phyloP scores from a whole-genome alignment of 1,140 invertebrate species.

The Chionoecetes opilio region DNA sequence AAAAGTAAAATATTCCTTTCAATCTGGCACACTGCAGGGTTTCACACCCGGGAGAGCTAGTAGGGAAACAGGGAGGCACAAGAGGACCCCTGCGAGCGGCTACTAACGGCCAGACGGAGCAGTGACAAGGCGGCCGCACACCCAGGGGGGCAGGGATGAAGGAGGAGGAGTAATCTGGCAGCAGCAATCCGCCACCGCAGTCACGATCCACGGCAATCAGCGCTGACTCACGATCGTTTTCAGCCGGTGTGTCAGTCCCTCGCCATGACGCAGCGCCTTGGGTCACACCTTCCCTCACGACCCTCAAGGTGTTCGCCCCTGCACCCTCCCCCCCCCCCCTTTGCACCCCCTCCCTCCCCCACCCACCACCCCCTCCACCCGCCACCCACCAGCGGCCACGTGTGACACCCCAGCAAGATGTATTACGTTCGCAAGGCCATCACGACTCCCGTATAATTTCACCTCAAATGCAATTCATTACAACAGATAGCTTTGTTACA shows the following conservation, averaged over 20 bases:
- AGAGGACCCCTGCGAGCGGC: not conserved
- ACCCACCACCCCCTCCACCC: no score
- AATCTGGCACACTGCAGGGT: no score
- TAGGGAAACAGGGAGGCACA: no score
- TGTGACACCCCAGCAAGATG: no score
- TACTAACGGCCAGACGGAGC: not conserved
- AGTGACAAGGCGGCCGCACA: not conserved
- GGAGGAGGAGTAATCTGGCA: not conserved
- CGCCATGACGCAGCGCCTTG: not conserved
- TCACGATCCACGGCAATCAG: conserved; percentile 14
- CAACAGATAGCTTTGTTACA: not conserved
- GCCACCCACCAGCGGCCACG: no score
- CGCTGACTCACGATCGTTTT: conserved; percentile 1
- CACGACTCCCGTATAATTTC: no score
- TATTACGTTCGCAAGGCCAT: no score
- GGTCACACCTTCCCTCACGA: conserved; percentile 15
- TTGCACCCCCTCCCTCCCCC: no score
- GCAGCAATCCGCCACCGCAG: not conserved
- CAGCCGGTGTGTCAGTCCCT: not conserved
- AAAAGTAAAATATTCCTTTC: no score
- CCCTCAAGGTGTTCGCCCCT: no score
- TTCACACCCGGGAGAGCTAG: not conserved
- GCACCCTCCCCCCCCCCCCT: no score
- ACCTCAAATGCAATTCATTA: not conserved
- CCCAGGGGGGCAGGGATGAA: not conserved